Conservation (phyloP, 2,888 invertebrate species). For the Ganaspis brasiliensis region DNA sequence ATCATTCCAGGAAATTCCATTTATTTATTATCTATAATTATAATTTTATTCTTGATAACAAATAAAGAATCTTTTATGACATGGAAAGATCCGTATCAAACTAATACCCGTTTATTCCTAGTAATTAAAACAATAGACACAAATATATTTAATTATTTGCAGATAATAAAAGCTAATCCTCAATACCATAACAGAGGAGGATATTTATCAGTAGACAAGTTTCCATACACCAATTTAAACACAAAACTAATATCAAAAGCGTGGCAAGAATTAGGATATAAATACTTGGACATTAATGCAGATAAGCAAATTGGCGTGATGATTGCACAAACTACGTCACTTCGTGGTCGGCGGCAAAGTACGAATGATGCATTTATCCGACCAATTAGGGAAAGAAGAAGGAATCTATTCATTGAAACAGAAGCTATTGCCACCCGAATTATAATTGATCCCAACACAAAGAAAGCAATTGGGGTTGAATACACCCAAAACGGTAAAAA, state of each 20-base stretch:
- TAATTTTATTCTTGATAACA: too few relatives aligned
- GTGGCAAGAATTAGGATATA: constrained; percentile 85
- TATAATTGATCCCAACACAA: constrained; percentile 75
- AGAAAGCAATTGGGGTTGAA: constrained; percentile 80
- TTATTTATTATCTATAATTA: too few relatives aligned
- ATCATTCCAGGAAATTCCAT: too few relatives aligned
- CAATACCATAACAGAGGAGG: constrained; percentile 84
- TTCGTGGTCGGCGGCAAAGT: too few relatives aligned
- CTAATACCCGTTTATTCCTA: too few relatives aligned
- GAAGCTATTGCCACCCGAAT: too few relatives aligned
- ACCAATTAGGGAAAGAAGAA: constrained; percentile 81
- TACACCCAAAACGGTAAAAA: constrained; percentile 78
- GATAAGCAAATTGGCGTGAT: constrained; percentile 66
- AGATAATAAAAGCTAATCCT: constrained; percentile 81
- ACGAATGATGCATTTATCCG: too few relatives aligned
- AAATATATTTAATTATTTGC: constrained; percentile 47
- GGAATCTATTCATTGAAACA: constrained; percentile 78
- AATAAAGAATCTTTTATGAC: too few relatives aligned
- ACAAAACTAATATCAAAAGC: constrained; percentile 83
- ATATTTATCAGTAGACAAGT: constrained; percentile 85
- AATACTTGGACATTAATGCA: constrained; percentile 83
- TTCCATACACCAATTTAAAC: constrained; percentile 84
- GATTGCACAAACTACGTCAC: constrained; percentile 76
- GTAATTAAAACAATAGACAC: too few relatives aligned
- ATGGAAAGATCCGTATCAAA: too few relatives aligned